These are phyloP conservation scores for Triplophysa siluroides DNA, from an alignment of 2,113 vertebrate genomes.

Conservation along the genomic window DNA sequence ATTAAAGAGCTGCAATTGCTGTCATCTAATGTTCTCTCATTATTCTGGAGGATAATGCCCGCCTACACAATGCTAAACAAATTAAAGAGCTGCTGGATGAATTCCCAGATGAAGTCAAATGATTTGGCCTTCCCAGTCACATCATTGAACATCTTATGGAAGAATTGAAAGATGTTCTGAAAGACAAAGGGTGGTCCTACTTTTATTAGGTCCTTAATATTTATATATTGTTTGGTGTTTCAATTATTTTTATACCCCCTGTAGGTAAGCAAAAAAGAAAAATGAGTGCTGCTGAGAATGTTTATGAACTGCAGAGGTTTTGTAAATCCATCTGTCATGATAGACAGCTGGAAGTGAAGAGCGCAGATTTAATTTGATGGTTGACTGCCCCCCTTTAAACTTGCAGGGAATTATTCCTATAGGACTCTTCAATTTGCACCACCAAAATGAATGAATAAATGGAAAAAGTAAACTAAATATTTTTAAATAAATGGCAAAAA, in stretches of 20 bases:
- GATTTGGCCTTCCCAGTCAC: neutral
- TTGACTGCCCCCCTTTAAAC: conserved; percentile 53
- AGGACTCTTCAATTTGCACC: conserved; percentile 40
- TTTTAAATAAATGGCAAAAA: neutral
- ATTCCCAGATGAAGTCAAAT: conserved; percentile 28
- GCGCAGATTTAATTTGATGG: conserved; percentile 59
- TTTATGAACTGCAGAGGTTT: conserved; percentile 51
- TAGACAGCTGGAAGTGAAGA: conserved; percentile 56
- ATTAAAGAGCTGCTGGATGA: conserved; percentile 9
- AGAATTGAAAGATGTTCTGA: conserved; percentile 8
- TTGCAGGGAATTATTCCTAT: conserved; percentile 43
- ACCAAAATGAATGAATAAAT: conserved; percentile 38
- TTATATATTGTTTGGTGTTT: conserved; percentile 1
- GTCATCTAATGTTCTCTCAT: conserved; percentile 23
- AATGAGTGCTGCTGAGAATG: conserved; percentile 7
- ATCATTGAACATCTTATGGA: neutral
- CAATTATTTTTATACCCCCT: conserved; percentile 26
- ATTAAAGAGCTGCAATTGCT: conserved; percentile 8
- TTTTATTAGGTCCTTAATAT: neutral
- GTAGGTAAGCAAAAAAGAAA: conserved; percentile 13
- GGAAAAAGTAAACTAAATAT: neutral
- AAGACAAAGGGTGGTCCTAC: neutral
- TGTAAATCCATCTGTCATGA: conserved; percentile 54
- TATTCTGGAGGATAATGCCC: conserved; percentile 13
- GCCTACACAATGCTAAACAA: conserved; percentile 18